Evolutionary conservation across 1,140 invertebrate genomes (phyloP), one percentile per base, ranked within the genome.

Genomic region (Zeugodacus cucurbitae): DNA sequence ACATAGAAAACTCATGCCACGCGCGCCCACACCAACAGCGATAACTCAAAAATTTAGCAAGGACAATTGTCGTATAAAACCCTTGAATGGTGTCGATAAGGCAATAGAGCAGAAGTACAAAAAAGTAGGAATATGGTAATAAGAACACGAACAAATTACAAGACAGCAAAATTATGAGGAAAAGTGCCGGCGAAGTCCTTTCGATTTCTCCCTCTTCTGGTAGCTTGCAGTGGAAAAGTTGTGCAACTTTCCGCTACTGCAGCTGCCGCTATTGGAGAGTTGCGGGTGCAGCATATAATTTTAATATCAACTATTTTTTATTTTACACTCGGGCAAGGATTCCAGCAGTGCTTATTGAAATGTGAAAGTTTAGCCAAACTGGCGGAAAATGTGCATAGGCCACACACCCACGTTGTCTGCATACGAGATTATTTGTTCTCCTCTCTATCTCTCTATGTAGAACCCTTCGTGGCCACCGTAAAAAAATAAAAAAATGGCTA

Each of bases 11-110:
- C n/a, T n/a, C 58, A 26, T 8, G n/a, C 58, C 5, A 3, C 58
- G 7, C n/a, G 22, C 58, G 48, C 26, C 58, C 3, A 7, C 32
- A 14, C 34, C 74, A 48, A 82, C 3, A 82, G 74, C 34, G 37
- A 82, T 82, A 82, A 82, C 29, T 82, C 74, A 82, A 82, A 82
- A 82, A 48, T 82, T 82, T 82, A 82, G 48, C 74, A 82, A 82
- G 74, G 74, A 48, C 74, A 34, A 82, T 82, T 82, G 44, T n/a
- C 37, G 48, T 54, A 82, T 82, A 41, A 82, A 82, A 82, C 74
- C 8, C 3, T 41, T 82, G 74, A 82, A 44, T 26, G 1, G 74
- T 82, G 74, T 82, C 74, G 74, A 82, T 82, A 82, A 82, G 74
- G 74, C 74, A 82, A 82, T 82, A 37, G 74, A 2, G 48, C 48